phyloP scores from a whole-genome alignment of 2,113 vertebrate species.

The Phycodurus eques region DNA sequence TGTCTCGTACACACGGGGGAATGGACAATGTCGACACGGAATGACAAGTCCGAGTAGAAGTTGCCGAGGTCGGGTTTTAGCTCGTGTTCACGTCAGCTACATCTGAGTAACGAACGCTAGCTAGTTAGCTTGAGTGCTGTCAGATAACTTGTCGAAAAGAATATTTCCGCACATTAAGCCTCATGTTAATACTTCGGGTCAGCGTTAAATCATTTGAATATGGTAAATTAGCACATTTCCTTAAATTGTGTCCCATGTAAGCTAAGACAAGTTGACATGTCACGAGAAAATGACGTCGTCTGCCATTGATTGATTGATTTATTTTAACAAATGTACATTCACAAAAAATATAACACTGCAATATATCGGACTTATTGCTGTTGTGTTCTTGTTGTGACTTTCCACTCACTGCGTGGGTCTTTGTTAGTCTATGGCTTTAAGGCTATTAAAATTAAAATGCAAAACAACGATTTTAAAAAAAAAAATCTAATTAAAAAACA shows the following conservation, averaged over 20 bases:
- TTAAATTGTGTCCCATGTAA: background rate
- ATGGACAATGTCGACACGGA: no score
- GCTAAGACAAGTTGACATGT: background rate
- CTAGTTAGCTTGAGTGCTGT: background rate
- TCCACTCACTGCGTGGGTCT: no score
- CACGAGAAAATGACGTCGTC: background rate
- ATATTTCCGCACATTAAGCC: background rate
- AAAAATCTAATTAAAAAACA: no score
- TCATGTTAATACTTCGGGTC: background rate
- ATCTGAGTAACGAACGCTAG: background rate
- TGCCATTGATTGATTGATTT: background rate
- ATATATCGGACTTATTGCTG: no score
- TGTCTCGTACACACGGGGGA: accelerated
- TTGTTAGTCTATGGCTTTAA: no score
- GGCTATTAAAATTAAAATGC: no score
- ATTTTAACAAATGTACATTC: no score
- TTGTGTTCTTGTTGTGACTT: no score
- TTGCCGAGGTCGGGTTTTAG: conserved; percentile 5
- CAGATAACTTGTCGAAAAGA: background rate
- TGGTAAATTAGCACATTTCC: background rate
- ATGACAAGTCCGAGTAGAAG: background rate
- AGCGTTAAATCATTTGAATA: background rate
- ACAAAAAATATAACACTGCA: no score
- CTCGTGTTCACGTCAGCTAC: conserved; percentile 35
- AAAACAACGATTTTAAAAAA: no score